phyloP scores from a whole-genome alignment of 2,113 vertebrate genomes.

The Malurus cyaneus region DNA sequence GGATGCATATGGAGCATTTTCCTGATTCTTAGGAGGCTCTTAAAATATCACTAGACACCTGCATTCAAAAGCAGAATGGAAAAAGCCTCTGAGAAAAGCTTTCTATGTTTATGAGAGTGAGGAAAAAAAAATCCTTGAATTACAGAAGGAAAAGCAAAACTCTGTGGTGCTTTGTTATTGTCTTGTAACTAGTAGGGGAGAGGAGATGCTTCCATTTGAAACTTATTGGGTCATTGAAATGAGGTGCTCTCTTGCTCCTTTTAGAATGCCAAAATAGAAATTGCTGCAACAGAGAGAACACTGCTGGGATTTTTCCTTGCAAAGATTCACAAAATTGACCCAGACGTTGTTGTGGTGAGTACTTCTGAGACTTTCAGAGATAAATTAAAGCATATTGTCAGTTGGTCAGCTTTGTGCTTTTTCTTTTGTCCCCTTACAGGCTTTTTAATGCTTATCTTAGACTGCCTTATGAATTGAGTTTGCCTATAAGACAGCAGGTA shows the following conservation, averaged over 20 bases:
- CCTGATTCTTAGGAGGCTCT: constrained; percentile 43
- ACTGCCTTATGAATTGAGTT: constrained; percentile 23
- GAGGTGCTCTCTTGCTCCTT: constrained; percentile 58
- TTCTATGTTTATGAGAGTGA: neutral
- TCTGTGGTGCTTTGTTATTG: constrained; percentile 45
- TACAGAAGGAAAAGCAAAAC: constrained; percentile 6
- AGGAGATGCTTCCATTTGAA: constrained; percentile 43
- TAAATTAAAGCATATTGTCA: constrained; percentile 21
- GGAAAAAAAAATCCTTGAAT: constrained; percentile 25
- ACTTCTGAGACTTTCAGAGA: neutral
- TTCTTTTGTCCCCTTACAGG: neutral
- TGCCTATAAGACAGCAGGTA: constrained; percentile 25
- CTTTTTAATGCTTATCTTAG: constrained; percentile 11
- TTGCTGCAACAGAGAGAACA: constrained; percentile 89
- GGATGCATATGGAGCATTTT: neutral
- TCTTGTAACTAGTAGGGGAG: constrained; percentile 25
- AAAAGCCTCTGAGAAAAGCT: constrained; percentile 38
- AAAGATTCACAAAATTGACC: constrained; percentile 96
- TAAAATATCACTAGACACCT: constrained; percentile 33
- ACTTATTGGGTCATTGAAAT: constrained; percentile 50
- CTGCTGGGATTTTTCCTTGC: constrained; percentile 94
- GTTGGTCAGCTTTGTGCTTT: constrained; percentile 22
- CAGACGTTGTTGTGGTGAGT: constrained; percentile 96
- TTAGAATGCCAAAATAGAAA: constrained; percentile 92
- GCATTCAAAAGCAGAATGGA: constrained; percentile 43